Conservation (phyloP, 2,888 invertebrate genomes). For the Monopis laevigella region DNA sequence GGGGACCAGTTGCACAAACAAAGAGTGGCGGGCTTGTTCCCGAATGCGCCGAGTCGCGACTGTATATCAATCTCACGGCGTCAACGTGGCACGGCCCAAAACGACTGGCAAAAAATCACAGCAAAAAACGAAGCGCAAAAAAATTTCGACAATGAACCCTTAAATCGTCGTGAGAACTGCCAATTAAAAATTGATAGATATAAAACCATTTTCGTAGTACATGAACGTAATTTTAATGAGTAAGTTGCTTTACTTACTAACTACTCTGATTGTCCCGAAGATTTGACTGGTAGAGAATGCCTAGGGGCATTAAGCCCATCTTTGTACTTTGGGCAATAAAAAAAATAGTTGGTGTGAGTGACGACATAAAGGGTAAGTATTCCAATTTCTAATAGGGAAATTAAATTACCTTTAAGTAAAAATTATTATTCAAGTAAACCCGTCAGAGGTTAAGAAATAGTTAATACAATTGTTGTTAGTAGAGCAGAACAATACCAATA, state of each 20-base stretch:
- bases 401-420: too few species aligned
- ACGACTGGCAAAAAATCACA: constrained; percentile 12
- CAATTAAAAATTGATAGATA: constrained; percentile 66
- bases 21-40: constrained; percentile 59
- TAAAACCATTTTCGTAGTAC: constrained; percentile 28
- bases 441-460: too few species aligned
- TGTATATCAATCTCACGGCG: constrained; percentile 62
- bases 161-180: constrained; percentile 62
- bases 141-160: constrained; percentile 55
- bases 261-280: too few species aligned
- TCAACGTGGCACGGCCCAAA: constrained; percentile 52
- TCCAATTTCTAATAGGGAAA: too few species aligned
- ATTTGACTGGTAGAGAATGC: too few species aligned
- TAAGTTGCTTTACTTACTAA: too few species aligned
- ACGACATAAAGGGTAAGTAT: too few species aligned
- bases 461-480: background rate
- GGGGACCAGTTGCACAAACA: constrained; percentile 59
- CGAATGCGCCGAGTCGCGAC: constrained; percentile 36
- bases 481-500: constrained; percentile 2
- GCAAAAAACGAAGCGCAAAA: constrained; percentile 25
- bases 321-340: too few species aligned
- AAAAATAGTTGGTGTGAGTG: background rate
- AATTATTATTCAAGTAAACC: too few species aligned
- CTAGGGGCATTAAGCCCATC: too few species aligned
- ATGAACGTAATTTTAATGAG: constrained; percentile 11